Conservation (phyloP, 2,797 vertebrate species). For the Phoxinus dragarum region DNA sequence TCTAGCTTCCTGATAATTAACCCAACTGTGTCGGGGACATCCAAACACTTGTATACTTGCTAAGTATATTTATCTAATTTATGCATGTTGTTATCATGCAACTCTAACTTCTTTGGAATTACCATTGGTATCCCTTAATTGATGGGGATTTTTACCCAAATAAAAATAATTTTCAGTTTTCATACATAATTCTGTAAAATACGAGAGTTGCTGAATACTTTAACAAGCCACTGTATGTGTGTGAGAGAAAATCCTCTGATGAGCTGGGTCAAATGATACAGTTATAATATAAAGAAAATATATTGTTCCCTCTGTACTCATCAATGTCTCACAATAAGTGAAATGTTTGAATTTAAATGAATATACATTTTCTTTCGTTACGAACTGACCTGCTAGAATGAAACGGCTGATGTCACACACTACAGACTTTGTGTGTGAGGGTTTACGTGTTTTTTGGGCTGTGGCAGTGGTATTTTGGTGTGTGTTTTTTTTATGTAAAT, state of each 20-base stretch:
- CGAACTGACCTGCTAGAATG: too few species aligned
- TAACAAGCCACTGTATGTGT: background rate
- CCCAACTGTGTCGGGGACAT: background rate
- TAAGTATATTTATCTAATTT: background rate
- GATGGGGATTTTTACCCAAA: background rate
- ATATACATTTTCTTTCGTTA: too few species aligned
- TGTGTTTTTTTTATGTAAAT: too few species aligned
- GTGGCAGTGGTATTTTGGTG: too few species aligned
- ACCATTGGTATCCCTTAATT: background rate
- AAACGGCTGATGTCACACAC: too few species aligned
- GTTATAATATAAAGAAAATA: background rate
- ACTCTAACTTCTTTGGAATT: background rate
- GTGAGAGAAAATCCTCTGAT: background rate
- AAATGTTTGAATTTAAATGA: too few species aligned
- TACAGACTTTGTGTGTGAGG: too few species aligned
- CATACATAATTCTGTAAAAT: background rate
- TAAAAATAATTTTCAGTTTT: background rate
- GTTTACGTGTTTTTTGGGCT: too few species aligned
- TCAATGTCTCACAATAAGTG: too few species aligned
- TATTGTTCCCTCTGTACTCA: too few species aligned
- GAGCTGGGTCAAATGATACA: background rate
- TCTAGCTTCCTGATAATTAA: slow-evolving; percentile 12
- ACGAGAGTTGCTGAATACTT: background rate
- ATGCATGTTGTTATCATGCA: slow-evolving; percentile 15
- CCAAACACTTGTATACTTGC: background rate